Evolutionary conservation across 2,797 vertebrate genomes (phyloP), one percentile per base, ranked within the genome.

Genomic region (Varecia variegata): DNA sequence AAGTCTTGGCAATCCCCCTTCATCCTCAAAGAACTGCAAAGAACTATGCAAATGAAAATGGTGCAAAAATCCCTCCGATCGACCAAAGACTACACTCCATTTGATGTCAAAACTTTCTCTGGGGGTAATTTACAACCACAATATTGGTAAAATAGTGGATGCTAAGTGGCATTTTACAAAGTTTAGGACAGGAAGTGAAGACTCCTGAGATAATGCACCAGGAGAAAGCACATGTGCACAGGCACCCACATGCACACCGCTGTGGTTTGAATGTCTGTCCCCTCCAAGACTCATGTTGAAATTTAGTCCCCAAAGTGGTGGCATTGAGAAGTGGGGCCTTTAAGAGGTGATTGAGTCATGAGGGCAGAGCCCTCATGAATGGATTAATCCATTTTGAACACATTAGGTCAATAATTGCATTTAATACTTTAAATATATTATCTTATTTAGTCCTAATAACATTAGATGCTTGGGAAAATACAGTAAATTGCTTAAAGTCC

Each of bases 111-210:
- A 65, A 67, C 54, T 81, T 81, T 90, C 89, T 82, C 88, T 87
- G 77, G 79, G 87, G 80, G 52, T 82, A 74, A 95, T 79, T 96
- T 95, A 76, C 43, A 82, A 3, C 52, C 65, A 32, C 62, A 52
- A 35, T 60, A 58, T 38, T 85, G 35, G 25, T 25, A 52, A 88
- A 77, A 85, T 58, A 93, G 85, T 38, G 32, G 50, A 35, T 56
- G 32, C 71, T 35, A 43, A 93, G 40, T 32, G 60, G 74, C 18
- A 38, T 30, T 87, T 95, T 85, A 79, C 40, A 88, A 86, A 93
- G 43, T 85, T 65, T 35, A 93, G 45, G 71, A 74, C n/a, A 82
- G 54, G 84, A 96, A 93, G 54, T 77, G 74, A 93, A 95, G 83
- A 45, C 32, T 67, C 50, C 58, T 27, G 27, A 88, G 71, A 90